Conservation (phyloP, 2,113 vertebrate genomes). For the Trichomycterus rosablanca region DNA sequence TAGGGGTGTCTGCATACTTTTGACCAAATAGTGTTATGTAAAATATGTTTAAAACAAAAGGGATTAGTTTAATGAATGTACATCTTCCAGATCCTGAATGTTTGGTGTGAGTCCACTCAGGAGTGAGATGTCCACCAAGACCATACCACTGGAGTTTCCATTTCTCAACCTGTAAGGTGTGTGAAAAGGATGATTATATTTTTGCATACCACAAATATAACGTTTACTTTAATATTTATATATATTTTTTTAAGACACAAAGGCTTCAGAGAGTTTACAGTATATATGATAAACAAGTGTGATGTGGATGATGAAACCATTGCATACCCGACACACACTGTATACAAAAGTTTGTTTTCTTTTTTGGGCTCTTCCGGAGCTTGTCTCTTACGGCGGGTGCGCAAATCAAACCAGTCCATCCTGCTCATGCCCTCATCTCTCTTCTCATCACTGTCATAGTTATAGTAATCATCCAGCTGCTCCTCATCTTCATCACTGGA, state of each 20-base stretch:
- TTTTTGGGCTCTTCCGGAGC: slow-evolving; percentile 18
- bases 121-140: slow-evolving; percentile 65
- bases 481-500: background rate
- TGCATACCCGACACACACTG: slow-evolving; percentile 62
- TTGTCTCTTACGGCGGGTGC: slow-evolving; percentile 58
- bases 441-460: slow-evolving; percentile 38
- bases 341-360: slow-evolving; percentile 50
- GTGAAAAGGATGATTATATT: no score
- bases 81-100: slow-evolving; percentile 59
- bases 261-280: no score
- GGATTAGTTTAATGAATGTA: no score
- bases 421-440: slow-evolving; percentile 32
- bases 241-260: no score
- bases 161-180: slow-evolving; percentile 25
- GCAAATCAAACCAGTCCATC: slow-evolving; percentile 64
- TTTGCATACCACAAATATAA: no score
- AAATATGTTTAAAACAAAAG: no score
- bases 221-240: no score
- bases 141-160: slow-evolving; percentile 58
- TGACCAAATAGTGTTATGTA: no score
- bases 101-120: slow-evolving; percentile 65
- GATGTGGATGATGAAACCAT: background rate
- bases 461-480: slow-evolving; percentile 40
- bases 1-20: no score
- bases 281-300: no score